Base-by-base conservation (phyloP, 1,140 invertebrate species). In the Hylyphantes graminicola region DNA sequence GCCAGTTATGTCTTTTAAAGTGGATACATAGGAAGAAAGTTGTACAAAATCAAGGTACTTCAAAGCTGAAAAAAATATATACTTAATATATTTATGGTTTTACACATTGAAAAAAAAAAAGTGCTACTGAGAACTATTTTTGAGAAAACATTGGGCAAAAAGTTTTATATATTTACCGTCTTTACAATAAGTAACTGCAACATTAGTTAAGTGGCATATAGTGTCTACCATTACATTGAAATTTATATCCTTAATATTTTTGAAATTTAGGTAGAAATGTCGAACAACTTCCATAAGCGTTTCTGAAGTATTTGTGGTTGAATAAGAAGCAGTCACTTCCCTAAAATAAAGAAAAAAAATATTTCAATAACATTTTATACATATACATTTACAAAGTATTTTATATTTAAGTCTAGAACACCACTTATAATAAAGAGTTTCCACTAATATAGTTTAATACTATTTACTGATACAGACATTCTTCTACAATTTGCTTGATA, bases 221-320 rank as follows among this genome's bases (percentile, higher is more conserved):
- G 74, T 76, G 11, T 76, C 59, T 63, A 76, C 21, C 59, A 76
- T 76, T 17, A 63, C 15, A 35, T 10, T 21, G 63, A 76, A 76
- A 64, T 48, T 76, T 11, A 63, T 6, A 11, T 64, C 59, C n/a
- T 76, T 64, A 21, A 76, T 51, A 51, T 50, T 76, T 9, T 19
- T 50, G 19, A 76, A 76, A 53, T 76, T 76, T 2, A 3, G 21
- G 15, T 50, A 76, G 48, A 76, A 64, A 76, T 76, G 74, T 64
- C 50, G 21, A 64, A 64, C 74, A 53, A 76, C 74, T 76, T 76
- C 9, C 74, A 76, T 64, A 17, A 76, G n/a, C 11, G 55, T 50
- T 51, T 61, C 53, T 51, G 74, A 7, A 63, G 15, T 76, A 8
- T 64, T 50, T 57, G 21, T 15, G 7, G 57, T 15, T 7, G 21